A percentile compares a stretch with the other conserved stretches of the same genome.
Evolutionary conservation across 2,113 vertebrate species (phyloP).

Genomic region (Thermophis baileyi): DNA sequence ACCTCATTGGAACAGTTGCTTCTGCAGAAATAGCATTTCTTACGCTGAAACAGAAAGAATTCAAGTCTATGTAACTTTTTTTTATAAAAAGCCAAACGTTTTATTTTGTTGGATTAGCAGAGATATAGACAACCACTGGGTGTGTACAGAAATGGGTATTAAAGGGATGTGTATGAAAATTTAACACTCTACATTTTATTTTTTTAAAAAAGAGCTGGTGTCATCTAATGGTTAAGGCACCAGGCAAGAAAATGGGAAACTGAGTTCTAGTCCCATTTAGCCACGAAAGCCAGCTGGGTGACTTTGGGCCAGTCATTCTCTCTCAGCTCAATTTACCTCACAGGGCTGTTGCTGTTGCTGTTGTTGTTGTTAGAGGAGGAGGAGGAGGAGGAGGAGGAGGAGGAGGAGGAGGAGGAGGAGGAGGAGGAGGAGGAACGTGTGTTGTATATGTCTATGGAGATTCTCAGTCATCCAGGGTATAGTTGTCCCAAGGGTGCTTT

Average conservation of each 20-base stretch:
- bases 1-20: neutral
- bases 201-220: neutral
- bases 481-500: no score
- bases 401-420: no score
- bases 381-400: neutral
- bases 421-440: neutral
- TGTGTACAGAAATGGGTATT: neutral
- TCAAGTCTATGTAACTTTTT: neutral
- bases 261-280: neutral
- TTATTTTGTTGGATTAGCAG: neutral
- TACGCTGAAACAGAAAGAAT: neutral
- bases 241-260: neutral
- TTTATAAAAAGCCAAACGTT: neutral
- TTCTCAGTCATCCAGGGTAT: no score
- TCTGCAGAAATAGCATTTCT: neutral
- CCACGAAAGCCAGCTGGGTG: neutral
- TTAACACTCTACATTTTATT: neutral
- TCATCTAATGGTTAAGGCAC: neutral
- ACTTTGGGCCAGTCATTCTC: neutral
- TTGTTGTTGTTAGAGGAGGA: no score
- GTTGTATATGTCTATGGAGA: neutral
- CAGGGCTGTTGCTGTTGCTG: neutral
- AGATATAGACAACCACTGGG: neutral
- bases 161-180: neutral
- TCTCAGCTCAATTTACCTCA: neutral